Conservation (phyloP, 2,113 vertebrate species). For the Psephotus haematonotus region DNA sequence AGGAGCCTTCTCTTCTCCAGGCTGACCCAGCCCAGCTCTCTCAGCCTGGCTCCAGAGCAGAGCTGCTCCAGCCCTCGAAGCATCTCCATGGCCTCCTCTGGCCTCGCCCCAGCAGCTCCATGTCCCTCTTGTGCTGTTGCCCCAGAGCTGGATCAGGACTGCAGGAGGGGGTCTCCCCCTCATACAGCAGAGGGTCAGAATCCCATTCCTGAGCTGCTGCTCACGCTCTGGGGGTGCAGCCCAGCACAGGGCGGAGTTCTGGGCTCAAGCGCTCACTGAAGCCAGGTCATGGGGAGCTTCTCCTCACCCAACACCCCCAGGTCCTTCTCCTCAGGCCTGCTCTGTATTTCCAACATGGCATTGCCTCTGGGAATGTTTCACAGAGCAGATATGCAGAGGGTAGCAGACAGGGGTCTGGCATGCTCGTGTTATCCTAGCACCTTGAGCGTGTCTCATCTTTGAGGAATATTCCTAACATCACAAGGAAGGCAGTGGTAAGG, state of each 20-base stretch:
- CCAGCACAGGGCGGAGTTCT: background rate
- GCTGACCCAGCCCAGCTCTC: too few species aligned
- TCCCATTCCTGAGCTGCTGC: too few species aligned
- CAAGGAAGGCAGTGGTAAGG: background rate
- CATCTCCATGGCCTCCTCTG: too few species aligned
- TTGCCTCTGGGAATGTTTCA: background rate
- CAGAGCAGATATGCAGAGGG: background rate
- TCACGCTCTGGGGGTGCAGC: too few species aligned
- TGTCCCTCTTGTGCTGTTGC: too few species aligned
- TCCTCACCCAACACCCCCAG: background rate
- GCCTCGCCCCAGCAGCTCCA: too few species aligned
- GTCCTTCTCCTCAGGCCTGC: background rate
- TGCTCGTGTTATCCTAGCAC: rapidly evolving
- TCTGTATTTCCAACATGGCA: background rate
- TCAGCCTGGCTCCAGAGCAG: too few species aligned
- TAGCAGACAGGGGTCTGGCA: background rate
- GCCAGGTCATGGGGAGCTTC: background rate
- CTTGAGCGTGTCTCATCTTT: background rate
- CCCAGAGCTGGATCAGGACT: too few species aligned
- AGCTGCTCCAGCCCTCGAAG: too few species aligned
- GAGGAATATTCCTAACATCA: background rate
- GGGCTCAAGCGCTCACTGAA: background rate
- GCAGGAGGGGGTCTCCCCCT: too few species aligned
- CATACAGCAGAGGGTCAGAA: too few species aligned
- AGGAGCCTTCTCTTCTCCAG: too few species aligned